These are phyloP conservation scores for Eptesicus fuscus DNA, from an alignment of 2,113 vertebrate genomes.

Conservation along the genomic window DNA sequence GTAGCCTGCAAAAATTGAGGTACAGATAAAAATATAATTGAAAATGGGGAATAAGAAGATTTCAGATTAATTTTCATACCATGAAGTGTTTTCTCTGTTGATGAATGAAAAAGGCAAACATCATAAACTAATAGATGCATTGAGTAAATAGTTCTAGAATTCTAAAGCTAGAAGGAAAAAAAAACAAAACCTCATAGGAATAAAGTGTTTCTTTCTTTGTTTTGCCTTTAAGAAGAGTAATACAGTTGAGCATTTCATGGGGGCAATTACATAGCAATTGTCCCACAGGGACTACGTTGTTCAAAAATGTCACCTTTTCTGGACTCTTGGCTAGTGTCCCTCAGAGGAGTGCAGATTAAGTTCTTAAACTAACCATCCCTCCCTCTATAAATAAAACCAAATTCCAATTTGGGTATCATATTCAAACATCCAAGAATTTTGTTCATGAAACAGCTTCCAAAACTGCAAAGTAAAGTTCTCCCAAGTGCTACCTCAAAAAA, in stretches of 20 bases:
- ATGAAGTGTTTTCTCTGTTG: neutral
- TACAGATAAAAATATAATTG: neutral
- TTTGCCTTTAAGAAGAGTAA: neutral
- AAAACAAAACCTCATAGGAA: neutral
- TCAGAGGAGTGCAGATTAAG: neutral
- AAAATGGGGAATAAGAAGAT: neutral
- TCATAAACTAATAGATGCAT: neutral
- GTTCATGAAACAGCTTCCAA: neutral
- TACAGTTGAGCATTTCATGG: neutral
- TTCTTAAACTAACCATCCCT: neutral
- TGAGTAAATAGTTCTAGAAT: neutral
- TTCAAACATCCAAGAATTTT: conserved; percentile 27
- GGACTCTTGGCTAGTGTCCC: neutral
- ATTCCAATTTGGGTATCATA: conserved; percentile 10
- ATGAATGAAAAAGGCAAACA: neutral
- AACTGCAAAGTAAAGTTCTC: neutral
- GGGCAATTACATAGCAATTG: neutral
- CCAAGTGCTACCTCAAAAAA: neutral
- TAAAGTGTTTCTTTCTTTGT: neutral
- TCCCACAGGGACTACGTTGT: neutral
- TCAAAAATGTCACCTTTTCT: conserved; percentile 42
- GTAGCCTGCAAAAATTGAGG: neutral
- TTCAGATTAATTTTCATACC: neutral
- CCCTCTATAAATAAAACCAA: conserved; percentile 48
- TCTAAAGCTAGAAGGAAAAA: neutral